These are phyloP conservation scores for Gephyroberyx darwinii DNA, from an alignment of 2,797 vertebrate species.

Conservation along the genomic window DNA sequence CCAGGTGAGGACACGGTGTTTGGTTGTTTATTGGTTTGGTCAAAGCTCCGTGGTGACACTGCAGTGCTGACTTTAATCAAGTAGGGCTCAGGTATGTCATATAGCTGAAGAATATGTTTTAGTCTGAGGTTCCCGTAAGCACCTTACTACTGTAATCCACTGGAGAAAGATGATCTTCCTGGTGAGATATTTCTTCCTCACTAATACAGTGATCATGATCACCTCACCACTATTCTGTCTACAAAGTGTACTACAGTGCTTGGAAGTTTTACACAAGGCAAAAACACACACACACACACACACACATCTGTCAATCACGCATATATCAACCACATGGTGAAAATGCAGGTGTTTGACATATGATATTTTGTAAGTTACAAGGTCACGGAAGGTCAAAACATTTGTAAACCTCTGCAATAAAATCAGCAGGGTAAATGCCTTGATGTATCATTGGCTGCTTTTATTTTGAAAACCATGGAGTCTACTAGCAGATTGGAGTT, in stretches of 20 bases:
- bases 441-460: too few species aligned
- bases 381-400: too few species aligned
- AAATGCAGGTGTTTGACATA: not conserved
- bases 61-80: constrained; percentile 35
- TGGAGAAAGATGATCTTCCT: not conserved
- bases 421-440: too few species aligned
- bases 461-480: too few species aligned
- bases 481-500: too few species aligned
- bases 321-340: not conserved
- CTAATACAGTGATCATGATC: not conserved
- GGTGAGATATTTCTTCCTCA: too few species aligned
- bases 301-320: not conserved
- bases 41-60: constrained; percentile 52
- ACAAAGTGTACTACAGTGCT: constrained; percentile 38
- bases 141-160: not conserved
- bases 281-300: not conserved
- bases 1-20: constrained; percentile 49
- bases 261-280: constrained; percentile 26
- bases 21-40: constrained; percentile 26
- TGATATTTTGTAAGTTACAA: not conserved
- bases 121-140: not conserved
- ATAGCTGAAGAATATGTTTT: not conserved
- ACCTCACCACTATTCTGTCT: not conserved
- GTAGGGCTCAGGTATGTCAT: too few species aligned
- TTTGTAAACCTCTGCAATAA: too few species aligned